phyloP scores from a whole-genome alignment of 2,888 invertebrate species.

The Parnassius smintheus region DNA sequence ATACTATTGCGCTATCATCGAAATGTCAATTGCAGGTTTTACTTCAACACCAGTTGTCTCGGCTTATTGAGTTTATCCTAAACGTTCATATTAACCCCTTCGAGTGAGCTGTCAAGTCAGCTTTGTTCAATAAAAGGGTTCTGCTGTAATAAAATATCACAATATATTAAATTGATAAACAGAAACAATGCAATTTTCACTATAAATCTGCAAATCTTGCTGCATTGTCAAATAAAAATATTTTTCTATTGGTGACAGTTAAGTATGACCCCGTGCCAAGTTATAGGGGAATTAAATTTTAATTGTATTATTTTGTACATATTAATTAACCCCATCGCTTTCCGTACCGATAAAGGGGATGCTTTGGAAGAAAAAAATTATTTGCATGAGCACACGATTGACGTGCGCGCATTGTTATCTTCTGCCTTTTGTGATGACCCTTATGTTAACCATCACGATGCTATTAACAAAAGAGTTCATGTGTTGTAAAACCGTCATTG shows the following conservation, averaged over 20 bases:
- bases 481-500: constrained; percentile 38
- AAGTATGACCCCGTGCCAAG: constrained; percentile 74
- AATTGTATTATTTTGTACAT: constrained; percentile 77
- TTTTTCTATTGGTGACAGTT: constrained; percentile 75
- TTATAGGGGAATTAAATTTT: constrained; percentile 71
- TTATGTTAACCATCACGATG: constrained; percentile 67
- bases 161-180: constrained; percentile 60
- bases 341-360: constrained; percentile 75
- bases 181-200: constrained; percentile 63
- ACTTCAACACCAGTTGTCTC: constrained; percentile 75
- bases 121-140: constrained; percentile 68
- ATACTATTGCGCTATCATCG: constrained; percentile 59
- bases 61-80: constrained; percentile 76
- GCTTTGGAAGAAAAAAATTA: constrained; percentile 76
- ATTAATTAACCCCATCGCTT: constrained; percentile 79
- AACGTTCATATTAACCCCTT: constrained; percentile 79
- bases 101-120: constrained; percentile 72
- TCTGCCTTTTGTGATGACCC: constrained; percentile 80
- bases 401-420: constrained; percentile 79
- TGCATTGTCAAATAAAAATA: constrained; percentile 71
- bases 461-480: constrained; percentile 48
- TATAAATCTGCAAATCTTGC: constrained; percentile 69
- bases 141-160: constrained; percentile 61
- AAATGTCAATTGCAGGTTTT: constrained; percentile 75
- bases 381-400: constrained; percentile 81